Evolutionary conservation across 2,888 invertebrate species (phyloP).

Genomic region (Lasius platythorax): DNA sequence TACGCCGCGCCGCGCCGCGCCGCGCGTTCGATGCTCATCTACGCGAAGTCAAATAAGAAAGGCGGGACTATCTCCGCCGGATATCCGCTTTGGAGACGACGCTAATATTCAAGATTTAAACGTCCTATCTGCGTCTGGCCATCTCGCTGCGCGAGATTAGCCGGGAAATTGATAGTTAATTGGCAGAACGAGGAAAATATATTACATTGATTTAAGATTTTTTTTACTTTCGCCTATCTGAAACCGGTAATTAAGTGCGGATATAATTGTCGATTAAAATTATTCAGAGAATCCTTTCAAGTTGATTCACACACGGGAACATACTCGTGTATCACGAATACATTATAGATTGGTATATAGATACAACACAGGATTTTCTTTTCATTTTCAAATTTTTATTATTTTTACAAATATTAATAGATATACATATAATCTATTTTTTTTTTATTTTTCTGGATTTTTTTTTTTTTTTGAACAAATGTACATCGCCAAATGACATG

Average conservation of each 20-base stretch:
- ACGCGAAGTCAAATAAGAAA: slow-evolving; percentile 35
- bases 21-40: slow-evolving; percentile 41
- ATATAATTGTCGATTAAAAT: slow-evolving; percentile 20
- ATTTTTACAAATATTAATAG: slow-evolving; percentile 4
- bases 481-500: background rate
- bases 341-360: background rate
- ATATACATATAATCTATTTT: background rate
- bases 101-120: slow-evolving; percentile 31
- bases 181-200: slow-evolving; percentile 5
- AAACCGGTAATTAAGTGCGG: background rate
- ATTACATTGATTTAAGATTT: slow-evolving; percentile 17
- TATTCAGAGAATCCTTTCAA: background rate
- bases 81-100: slow-evolving; percentile 32
- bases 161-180: slow-evolving; percentile 42
- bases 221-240: background rate
- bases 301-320: slow-evolving; percentile 4
- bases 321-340: background rate
- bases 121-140: slow-evolving; percentile 14
- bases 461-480: background rate
- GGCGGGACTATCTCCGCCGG: slow-evolving; percentile 21
- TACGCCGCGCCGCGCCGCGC: background rate
- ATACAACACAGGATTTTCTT: background rate
- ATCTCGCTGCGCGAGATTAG: slow-evolving; percentile 41
- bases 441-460: background rate
- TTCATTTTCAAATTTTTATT: background rate